Percentiles rank a stretch among this genome's conserved stretches.
Conservation (phyloP, 1,140 invertebrate species). For the Drosophila willistoni region DNA sequence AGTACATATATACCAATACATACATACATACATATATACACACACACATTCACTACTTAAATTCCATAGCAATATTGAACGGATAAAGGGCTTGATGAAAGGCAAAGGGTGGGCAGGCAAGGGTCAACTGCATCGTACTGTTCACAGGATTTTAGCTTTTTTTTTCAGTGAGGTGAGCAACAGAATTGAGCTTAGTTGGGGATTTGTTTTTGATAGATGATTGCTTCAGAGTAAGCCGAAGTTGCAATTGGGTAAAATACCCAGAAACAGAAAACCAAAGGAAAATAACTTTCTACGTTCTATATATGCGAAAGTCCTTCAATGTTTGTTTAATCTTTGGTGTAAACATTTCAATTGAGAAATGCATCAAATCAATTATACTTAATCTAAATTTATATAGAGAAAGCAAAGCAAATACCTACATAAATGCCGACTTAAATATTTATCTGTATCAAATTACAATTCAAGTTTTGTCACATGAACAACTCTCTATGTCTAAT, state of each 20-base stretch:
- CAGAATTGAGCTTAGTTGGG: neutral
- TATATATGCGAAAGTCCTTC: neutral
- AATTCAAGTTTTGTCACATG: slow-evolving; percentile 2
- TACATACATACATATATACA: no score
- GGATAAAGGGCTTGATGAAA: neutral
- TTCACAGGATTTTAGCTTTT: neutral
- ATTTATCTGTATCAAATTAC: slow-evolving; percentile 9
- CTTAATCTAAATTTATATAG: no score
- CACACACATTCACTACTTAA: neutral
- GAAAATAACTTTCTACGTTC: no score
- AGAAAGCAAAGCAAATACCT: no score
- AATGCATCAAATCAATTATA: no score
- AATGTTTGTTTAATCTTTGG: neutral
- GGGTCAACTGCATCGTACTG: neutral
- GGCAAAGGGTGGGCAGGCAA: neutral
- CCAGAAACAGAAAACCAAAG: no score
- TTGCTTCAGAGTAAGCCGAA: neutral
- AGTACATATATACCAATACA: slow-evolving; percentile 51
- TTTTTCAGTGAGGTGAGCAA: neutral
- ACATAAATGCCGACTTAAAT: neutral
- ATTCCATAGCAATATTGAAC: neutral
- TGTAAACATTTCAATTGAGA: no score
- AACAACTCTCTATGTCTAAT: neutral
- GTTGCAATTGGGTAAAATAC: neutral
- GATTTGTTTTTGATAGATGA: slow-evolving; percentile 7